These are phyloP conservation scores for Theonella swinhoei DNA, from an alignment of 37 sponge, comb jelly and placozoan genomes.

Conservation along the genomic window DNA sequence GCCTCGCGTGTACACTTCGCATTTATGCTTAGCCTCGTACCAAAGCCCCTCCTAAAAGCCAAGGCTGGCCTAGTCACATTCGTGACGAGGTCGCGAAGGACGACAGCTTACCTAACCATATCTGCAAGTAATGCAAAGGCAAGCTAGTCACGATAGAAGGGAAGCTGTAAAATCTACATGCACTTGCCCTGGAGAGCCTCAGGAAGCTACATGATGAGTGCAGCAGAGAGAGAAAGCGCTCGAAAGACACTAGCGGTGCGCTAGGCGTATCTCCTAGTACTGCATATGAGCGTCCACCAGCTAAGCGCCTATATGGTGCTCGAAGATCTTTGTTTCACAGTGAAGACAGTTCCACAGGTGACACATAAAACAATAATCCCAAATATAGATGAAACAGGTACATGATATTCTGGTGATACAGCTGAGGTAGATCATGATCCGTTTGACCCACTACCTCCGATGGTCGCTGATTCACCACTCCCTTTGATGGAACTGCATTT, in stretches of 20 bases:
- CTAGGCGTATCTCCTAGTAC: slow-evolving; percentile 8
- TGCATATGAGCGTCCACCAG: background rate
- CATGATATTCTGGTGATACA: too few species aligned
- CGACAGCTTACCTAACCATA: slow-evolving; percentile 1
- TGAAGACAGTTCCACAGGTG: too few species aligned
- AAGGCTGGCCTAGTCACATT: background rate
- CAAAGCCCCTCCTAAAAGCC: too few species aligned
- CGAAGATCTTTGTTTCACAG: background rate
- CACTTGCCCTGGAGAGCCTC: too few species aligned
- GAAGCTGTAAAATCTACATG: background rate
- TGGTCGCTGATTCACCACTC: too few species aligned
- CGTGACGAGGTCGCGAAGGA: background rate
- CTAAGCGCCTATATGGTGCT: background rate
- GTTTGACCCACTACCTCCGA: too few species aligned
- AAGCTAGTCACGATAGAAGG: background rate
- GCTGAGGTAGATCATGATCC: too few species aligned
- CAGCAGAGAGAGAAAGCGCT: background rate
- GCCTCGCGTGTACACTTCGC: too few species aligned
- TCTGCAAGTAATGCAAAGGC: background rate
- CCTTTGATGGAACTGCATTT: too few species aligned
- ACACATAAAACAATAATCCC: too few species aligned
- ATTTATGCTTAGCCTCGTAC: too few species aligned
- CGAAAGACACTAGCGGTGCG: slow-evolving; percentile 4
- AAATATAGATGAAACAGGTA: background rate
- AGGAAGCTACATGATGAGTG: too few species aligned